Base-by-base conservation (phyloP, 2,888 invertebrate species). In the Tetrapedia diversipes region DNA sequence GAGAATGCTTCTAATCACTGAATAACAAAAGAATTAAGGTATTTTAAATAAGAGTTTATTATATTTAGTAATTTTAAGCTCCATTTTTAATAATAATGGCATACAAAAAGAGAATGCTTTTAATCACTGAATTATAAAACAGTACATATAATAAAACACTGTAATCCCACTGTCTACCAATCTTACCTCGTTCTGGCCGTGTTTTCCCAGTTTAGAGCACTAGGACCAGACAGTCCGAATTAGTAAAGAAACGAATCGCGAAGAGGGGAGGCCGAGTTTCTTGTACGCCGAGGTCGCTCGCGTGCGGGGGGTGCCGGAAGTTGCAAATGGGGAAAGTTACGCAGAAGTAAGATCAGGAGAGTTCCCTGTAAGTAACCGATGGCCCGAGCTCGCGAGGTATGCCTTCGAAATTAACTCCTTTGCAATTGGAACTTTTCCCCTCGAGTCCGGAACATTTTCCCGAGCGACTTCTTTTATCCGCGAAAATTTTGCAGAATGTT, bases 251-350 rank as follows among this genome's bases (percentile, higher is more conserved):
- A 54, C 22, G 29, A 47, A 57, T 16, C 14, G 32, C 3, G 47
- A 32, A 41, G 41, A 45, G 22, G 7, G 32, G 19, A 10, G 7
- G n/a, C 11, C 11, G 11, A 37, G 11, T 53, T 57, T 32, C 43
- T n/a, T 37, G 41, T 24, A 37, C 37, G 39, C n/a, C 32, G 24
- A 49, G 37, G 71, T 34, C n/a, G 66, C n/a, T 54, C 37, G 66
- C 14, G 59, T 51, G 57, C 53, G 49, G 59, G 27, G 53, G 51
- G 14, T n/a, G n/a, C n/a, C 57, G 53, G 69, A 82, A 82, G 72
- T 83, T 79, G 81, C 71, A 79, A 83, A 81, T 81, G 81, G 79
- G 54, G 41, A 83, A 83, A 81, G 83, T 79, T 81, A 64, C 47
- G 63, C 34, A 57, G 59, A 51, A 56, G 65, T 54, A 65, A 69